Evolutionary conservation across 2,888 invertebrate species (phyloP), one percentile per base, ranked within the genome.

Genomic region (Cheilosia vulpina): DNA sequence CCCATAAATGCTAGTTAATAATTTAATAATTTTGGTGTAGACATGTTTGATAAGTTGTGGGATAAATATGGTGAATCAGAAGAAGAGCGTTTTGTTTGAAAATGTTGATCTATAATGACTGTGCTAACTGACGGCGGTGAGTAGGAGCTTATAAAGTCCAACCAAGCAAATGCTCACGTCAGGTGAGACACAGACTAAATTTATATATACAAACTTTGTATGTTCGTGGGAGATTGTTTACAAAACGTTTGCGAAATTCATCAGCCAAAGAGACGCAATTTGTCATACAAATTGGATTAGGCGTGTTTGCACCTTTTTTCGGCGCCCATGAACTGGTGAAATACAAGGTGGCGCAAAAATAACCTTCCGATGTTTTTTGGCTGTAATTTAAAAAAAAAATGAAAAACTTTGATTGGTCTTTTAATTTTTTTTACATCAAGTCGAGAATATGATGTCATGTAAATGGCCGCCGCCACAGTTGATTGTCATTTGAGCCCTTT

Each of bases 21-120:
- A 57, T 47, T 58, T 17, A 43, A 43, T n/a, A 43, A 45, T 50
- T 50, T 50, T 38, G 47, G 31, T 31, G 31, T 11, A 34, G 47
- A 69, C 58, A 69, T 38, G 58, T 58, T 58, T 50, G 69, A 27
- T 58, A 66, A 53, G 52, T n/a, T 57, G 45, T 15, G 57, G 31
- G 57, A 43, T 13, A 38, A 2, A 3, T 38, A 38, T 13, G 2
- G 11, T 13, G 38, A 38, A 11, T 34, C 34, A 34, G 3, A 34
- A 34, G 11, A 38, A 38, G 13, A 38, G 13, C 11, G 11, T 13
- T 13, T 1, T 31, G 31, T 31, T 9, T 31, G 31, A 31, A 38
- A 38, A 13, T 1, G 38, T 38, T 38, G 38, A 38, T 13, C 17
- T 24, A 62, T 24, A 62, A 27, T 24, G 27, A 19, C 47, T 9